Evolutionary conservation across 2,113 vertebrate genomes (phyloP).

Genomic region (Crocuta crocuta): DNA sequence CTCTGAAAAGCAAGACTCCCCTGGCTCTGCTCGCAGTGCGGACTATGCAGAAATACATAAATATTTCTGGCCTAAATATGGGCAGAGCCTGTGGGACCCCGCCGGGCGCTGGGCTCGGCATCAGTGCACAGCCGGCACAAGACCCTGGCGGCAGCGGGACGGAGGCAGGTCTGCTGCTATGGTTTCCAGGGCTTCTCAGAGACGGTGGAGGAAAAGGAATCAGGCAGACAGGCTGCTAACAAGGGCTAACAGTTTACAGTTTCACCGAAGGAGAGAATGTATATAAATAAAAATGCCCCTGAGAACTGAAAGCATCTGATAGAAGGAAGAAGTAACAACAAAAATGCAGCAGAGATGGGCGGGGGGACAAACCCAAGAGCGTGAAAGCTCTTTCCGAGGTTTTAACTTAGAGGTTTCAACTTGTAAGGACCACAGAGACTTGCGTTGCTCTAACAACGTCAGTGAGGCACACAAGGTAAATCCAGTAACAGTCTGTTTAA

Average conservation of each 20-base stretch:
- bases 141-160: background rate
- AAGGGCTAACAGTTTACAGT: background rate
- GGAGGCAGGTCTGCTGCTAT: background rate
- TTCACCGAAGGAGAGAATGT: background rate
- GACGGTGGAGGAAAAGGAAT: background rate
- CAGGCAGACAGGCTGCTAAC: background rate
- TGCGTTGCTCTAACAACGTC: background rate
- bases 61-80: background rate
- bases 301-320: background rate
- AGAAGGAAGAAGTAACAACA: background rate
- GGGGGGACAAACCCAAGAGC: background rate
- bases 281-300: background rate
- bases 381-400: background rate
- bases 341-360: background rate
- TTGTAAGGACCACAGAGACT: background rate
- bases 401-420: background rate
- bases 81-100: background rate
- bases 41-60: background rate
- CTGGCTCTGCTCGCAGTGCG: background rate
- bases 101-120: background rate
- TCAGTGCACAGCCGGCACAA: background rate
- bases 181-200: background rate
- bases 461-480: background rate
- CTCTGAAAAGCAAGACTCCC: background rate
- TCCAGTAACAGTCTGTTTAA: background rate